Conservation (phyloP, 2,113 vertebrate genomes). For the Orthonyx spaldingii region DNA sequence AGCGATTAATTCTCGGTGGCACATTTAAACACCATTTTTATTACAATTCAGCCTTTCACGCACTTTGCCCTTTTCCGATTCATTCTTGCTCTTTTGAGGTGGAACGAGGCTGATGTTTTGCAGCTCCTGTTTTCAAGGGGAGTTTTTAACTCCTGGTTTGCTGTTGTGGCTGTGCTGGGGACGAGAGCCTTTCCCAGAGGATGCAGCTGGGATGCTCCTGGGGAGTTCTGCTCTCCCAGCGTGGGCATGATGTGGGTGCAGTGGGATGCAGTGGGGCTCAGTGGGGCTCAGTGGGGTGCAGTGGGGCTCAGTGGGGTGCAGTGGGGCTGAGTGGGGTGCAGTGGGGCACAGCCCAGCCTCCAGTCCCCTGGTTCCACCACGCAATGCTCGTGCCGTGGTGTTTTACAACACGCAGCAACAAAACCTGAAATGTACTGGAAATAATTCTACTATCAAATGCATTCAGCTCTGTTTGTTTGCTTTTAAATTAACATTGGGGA, state of each 20-base stretch:
- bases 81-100: constrained; percentile 58
- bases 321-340: neutral
- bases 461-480: constrained; percentile 61
- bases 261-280: neutral
- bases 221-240: neutral
- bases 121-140: neutral
- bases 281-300: neutral
- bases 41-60: constrained; percentile 39
- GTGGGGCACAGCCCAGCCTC: neutral
- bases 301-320: neutral
- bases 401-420: neutral
- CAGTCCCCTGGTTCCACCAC: rapidly evolving
- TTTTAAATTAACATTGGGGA: constrained; percentile 53
- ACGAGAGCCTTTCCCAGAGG: neutral
- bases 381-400: rapidly evolving
- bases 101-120: constrained; percentile 44
- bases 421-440: constrained; percentile 45
- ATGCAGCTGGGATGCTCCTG: neutral
- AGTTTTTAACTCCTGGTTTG: neutral
- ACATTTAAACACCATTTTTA: constrained; percentile 54
- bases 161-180: rapidly evolving
- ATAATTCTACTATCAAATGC: constrained; percentile 21
- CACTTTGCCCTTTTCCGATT: constrained; percentile 60
- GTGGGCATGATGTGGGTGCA: rapidly evolving
- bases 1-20: constrained; percentile 50